phyloP scores from a whole-genome alignment of 2,888 invertebrate genomes.

The Amphipoea oculea region DNA sequence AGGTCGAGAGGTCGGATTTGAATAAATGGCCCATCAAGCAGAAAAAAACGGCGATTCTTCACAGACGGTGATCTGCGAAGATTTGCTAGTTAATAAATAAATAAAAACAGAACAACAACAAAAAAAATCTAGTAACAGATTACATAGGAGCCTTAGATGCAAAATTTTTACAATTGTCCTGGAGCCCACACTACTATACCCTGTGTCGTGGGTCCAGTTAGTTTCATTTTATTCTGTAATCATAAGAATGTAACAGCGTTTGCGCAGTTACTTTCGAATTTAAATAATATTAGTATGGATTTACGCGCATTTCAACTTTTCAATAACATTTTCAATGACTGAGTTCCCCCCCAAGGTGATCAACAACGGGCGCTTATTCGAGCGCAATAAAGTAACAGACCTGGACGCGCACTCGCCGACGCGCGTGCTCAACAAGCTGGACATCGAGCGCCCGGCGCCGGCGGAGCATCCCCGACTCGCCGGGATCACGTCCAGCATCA shows the following conservation, averaged over 20 bases:
- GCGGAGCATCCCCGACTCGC: neutral
- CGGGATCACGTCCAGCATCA: neutral
- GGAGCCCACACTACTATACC: too few species aligned
- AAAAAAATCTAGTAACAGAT: neutral
- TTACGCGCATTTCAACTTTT: neutral
- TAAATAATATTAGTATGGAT: neutral
- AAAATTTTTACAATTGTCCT: neutral
- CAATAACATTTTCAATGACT: neutral
- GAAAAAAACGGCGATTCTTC: neutral
- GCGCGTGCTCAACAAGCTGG: constrained; percentile 69
- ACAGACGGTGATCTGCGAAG: neutral
- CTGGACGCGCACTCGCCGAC: constrained; percentile 44
- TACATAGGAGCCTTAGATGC: neutral
- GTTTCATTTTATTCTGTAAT: too few species aligned
- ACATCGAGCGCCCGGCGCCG: constrained; percentile 31
- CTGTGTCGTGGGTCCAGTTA: too few species aligned
- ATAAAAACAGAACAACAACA: neutral
- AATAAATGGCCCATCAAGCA: neutral
- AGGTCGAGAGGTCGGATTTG: too few species aligned
- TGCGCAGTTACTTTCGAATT: too few species aligned
- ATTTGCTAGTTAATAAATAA: neutral
- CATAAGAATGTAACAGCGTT: too few species aligned
- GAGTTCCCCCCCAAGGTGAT: constrained; percentile 75
- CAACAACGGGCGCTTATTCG: constrained; percentile 86
- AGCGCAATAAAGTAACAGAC: constrained; percentile 80